Percentiles rank a stretch among this genome's conserved stretches.
Conservation (phyloP, 2,888 invertebrate genomes). For the Brenthis ino region DNA sequence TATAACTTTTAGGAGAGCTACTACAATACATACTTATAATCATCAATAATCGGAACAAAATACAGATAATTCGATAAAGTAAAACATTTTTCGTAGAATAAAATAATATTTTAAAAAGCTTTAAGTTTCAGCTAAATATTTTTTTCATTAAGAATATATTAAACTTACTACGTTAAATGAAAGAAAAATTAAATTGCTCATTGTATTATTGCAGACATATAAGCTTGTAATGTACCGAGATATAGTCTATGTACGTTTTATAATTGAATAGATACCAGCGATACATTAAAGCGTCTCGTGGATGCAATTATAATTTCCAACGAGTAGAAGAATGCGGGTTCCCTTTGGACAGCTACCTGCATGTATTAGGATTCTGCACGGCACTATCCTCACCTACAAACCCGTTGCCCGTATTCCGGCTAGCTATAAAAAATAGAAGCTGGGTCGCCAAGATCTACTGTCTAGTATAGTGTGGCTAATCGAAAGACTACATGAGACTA, state of each 20-base stretch:
- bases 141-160: too few species aligned
- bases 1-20: too few species aligned
- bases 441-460: constrained; percentile 63
- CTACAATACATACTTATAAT: too few species aligned
- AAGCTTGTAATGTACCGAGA: constrained; percentile 12
- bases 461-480: constrained; percentile 54
- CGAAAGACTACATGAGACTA: constrained; percentile 53
- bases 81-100: too few species aligned
- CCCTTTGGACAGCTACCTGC: constrained; percentile 61
- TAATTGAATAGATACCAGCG: constrained; percentile 27
- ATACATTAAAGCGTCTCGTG: constrained; percentile 23
- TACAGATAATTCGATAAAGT: too few species aligned
- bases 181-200: constrained; percentile 4
- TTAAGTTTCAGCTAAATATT: too few species aligned
- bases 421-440: constrained; percentile 74
- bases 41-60: too few species aligned
- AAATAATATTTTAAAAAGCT: too few species aligned
- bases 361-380: constrained; percentile 74
- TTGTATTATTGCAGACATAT: constrained; percentile 9
- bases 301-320: constrained; percentile 38
- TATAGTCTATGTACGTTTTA: constrained; percentile 8
- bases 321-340: constrained; percentile 47
- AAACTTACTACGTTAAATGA: not conserved
- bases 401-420: constrained; percentile 79
- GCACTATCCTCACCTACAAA: constrained; percentile 77